phyloP scores from a whole-genome alignment of 53 echinoderm and acorn worm species.

The Paelopatides confundens region DNA sequence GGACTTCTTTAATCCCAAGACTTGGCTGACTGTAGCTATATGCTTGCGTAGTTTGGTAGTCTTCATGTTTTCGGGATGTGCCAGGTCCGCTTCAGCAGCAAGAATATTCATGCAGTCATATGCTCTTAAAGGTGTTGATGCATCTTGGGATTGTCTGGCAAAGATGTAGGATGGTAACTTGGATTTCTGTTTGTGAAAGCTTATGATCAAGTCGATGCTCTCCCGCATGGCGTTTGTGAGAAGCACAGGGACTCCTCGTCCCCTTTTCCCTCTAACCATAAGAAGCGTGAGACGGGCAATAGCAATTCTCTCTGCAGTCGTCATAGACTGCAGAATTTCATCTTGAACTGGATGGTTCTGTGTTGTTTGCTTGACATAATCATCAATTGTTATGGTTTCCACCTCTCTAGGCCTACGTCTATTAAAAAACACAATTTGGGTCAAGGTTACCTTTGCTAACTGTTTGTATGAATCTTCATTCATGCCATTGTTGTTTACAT shows the following conservation, averaged over 20 bases:
- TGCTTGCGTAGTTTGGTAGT: constrained; percentile 62
- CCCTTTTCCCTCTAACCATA: constrained; percentile 48
- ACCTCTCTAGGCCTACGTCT: not conserved
- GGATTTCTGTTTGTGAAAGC: not conserved
- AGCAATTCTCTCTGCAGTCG: not conserved
- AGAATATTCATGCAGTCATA: not conserved
- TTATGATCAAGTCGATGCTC: constrained; percentile 41
- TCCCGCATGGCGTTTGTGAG: constrained; percentile 28
- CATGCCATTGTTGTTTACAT: not conserved
- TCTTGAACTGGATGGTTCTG: not conserved
- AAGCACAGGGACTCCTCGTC: constrained; percentile 51
- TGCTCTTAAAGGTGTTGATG: constrained; percentile 50
- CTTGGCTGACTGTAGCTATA: constrained; percentile 31
- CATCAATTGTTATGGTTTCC: not conserved
- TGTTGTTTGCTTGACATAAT: not conserved
- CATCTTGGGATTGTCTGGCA: not conserved
- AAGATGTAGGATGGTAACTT: constrained; percentile 24
- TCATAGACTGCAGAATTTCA: not conserved
- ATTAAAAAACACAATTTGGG: not conserved
- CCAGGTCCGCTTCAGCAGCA: constrained; percentile 1
- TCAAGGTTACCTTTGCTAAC: not conserved
- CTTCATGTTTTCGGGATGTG: constrained; percentile 50
- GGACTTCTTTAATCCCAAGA: constrained; percentile 50
- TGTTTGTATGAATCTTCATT: constrained; percentile 1
- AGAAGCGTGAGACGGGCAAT: not conserved